A percentile compares a stretch with the other conserved stretches of the same genome.
Conservation (phyloP, 2,888 invertebrate genomes). For the Diadromus collaris region DNA sequence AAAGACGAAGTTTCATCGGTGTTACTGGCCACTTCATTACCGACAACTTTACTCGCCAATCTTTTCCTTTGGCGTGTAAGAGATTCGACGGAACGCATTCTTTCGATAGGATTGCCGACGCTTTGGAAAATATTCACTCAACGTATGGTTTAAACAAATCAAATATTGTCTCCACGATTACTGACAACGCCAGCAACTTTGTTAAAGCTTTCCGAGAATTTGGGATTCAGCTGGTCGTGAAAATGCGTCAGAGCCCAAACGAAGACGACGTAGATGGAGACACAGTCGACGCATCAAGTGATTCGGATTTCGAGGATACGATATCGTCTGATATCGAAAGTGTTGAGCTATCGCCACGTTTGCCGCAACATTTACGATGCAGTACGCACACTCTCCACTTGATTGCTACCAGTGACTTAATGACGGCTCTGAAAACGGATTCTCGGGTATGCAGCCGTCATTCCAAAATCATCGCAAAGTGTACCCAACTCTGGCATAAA, state of each 20-base stretch:
- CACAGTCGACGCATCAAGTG: background rate
- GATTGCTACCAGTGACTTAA: constrained; percentile 37
- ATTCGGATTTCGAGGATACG: constrained; percentile 14
- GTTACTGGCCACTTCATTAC: constrained; percentile 22
- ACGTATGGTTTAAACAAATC: constrained; percentile 19
- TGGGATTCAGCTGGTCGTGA: constrained; percentile 22
- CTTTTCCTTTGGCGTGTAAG: constrained; percentile 12
- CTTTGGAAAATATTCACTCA: constrained; percentile 37
- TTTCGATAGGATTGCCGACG: constrained; percentile 23
- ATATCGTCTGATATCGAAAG: constrained; percentile 11
- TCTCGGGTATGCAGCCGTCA: constrained; percentile 11
- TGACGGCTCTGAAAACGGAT: constrained; percentile 12
- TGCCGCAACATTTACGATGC: constrained; percentile 43
- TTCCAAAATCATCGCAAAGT: constrained; percentile 35
- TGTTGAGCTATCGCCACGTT: background rate
- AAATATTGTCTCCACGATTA: constrained; percentile 41
- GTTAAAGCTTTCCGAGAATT: constrained; percentile 39
- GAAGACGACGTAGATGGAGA: constrained; percentile 21
- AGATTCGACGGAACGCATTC: constrained; percentile 18
- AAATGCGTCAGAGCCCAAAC: constrained; percentile 7
- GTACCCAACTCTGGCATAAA: constrained; percentile 31
- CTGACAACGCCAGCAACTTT: constrained; percentile 43
- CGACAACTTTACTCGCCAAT: constrained; percentile 16
- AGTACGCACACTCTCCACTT: constrained; percentile 43
- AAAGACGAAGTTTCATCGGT: constrained; percentile 18